Evolutionary conservation across 2,797 vertebrate genomes (phyloP), one percentile per base, ranked within the genome.

Genomic region (Ctenochaetus hawaiiensis): DNA sequence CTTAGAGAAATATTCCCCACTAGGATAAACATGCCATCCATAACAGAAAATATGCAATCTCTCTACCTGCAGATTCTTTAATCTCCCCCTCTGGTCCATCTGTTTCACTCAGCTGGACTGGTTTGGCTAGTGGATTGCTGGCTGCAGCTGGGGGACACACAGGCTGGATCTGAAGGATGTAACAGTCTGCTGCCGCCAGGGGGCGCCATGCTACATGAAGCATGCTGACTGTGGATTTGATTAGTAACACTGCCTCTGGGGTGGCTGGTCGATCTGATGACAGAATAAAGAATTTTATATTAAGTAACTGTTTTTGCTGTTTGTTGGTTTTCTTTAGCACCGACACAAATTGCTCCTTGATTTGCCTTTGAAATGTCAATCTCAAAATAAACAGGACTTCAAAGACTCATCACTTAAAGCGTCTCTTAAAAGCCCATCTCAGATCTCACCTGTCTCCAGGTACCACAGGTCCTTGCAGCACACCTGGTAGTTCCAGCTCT

Each of bases 391-490:
- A 30, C 30, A 30, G 30, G 30, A 30, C 30, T 30, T 30, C 30
- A 30, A 30, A 30, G 30, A 30, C 30, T 26, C 26, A 4, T 26
- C 26, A 26, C 26, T 26, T 26, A 26, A 26, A 26, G 26, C 26
- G 26, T 26, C 26, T 26, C 2, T 26, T 4, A 26, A 26, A 26
- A 26, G 26, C 26, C 26, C 26, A 26, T 14, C 37, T 17, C 34
- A 2, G 18, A 83, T 92, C 95, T 95, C 92, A 99, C 98, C 97
- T 77, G 97, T 98, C 93, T 99, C 98, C 91, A 99, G 95, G 91
- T 97, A 99, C 98, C 98, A 99, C 77, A 99, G 96, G 90, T 99
- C 98, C 87, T 97, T 99, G 93, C 97, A 98, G 95, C 98, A 99
- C 71, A 99, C 97, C 94, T 99, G 98, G 94, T 96, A 97, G 90